Base-by-base conservation (phyloP, 2,113 vertebrate species). In the Nesoenas mayeri region DNA sequence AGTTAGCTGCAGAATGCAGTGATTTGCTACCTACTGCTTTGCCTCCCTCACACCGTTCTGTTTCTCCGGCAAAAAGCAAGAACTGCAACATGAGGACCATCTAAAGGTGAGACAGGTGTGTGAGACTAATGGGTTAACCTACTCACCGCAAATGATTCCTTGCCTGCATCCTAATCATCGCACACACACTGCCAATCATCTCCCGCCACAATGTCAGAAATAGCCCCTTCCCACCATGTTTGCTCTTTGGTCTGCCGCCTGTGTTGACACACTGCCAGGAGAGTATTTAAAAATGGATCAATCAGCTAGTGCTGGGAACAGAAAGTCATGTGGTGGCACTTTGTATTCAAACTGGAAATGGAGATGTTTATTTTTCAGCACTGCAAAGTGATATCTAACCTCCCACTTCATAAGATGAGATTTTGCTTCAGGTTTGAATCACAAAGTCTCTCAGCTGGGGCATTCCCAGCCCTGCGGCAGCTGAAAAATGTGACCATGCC, bases 41-140 rank as follows among this genome's bases (percentile, higher is more conserved):
- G 61, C 18, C 7, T 81, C 51, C 20, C 25, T 58, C 66, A 32
- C 5, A 1, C 20, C 36, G 53, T 32, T 19, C 22, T 84, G 61
- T 47, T 94, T 85, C n/a, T 67, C 34, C 85, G 47, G 60, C 31
- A 50, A 91, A 70, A 77, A 92, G 44, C 15, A 89, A 60, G 84
- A 82, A 82, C 2, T 79, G 54, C 77, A 93, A 93, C 38, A 66
- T 50, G 74, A 62, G 48, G 40, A 86, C 92, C 42, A 61, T 57
- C 72, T 71, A 89, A 96, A 97, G 60, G 85, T 93, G 94, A 95
- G 73, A 84, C 8, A 13, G 62, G 67, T 89, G 57, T 19, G 4
- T 21, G 65, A 74, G 7, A 29, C 57, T 71, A 57, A 79, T 42
- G 17, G 50, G 48, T 79, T 92, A 71, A 96, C 82, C 91, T 64